Percentiles rank a stretch among this genome's conserved stretches.
phyloP scores from a whole-genome alignment of 2,797 vertebrate genomes.

The Dromococcyx pavoninus region DNA sequence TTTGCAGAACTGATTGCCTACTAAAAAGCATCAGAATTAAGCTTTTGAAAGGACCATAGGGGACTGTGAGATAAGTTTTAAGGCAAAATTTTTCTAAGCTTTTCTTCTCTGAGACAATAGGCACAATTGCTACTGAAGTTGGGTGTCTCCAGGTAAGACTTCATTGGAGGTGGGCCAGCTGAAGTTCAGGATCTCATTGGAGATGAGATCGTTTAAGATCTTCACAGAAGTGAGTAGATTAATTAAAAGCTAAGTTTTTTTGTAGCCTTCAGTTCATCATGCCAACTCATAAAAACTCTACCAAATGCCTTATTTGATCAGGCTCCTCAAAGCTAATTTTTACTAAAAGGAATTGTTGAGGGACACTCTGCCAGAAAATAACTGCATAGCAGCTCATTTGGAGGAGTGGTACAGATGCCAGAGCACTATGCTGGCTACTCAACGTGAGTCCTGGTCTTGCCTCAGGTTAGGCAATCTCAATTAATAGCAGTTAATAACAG shows the following conservation, averaged over 20 bases:
- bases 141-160: background rate
- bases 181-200: background rate
- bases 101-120: background rate
- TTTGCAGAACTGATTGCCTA: conserved; percentile 17
- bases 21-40: background rate
- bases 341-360: background rate
- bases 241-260: background rate
- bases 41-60: background rate
- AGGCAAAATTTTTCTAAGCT: background rate
- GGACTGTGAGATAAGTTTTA: background rate
- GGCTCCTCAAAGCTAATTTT: background rate
- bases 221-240: background rate
- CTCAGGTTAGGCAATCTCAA: background rate
- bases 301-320: background rate
- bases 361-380: background rate
- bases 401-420: background rate
- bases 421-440: background rate
- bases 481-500: background rate
- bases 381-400: background rate
- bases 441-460: background rate
- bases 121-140: background rate
- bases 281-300: background rate
- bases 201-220: background rate
- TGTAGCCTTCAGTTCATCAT: background rate
- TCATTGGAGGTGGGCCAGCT: background rate